Evolutionary conservation across 2,113 vertebrate genomes (phyloP), one percentile per base, ranked within the genome.

Genomic region (Tyto alba): DNA sequence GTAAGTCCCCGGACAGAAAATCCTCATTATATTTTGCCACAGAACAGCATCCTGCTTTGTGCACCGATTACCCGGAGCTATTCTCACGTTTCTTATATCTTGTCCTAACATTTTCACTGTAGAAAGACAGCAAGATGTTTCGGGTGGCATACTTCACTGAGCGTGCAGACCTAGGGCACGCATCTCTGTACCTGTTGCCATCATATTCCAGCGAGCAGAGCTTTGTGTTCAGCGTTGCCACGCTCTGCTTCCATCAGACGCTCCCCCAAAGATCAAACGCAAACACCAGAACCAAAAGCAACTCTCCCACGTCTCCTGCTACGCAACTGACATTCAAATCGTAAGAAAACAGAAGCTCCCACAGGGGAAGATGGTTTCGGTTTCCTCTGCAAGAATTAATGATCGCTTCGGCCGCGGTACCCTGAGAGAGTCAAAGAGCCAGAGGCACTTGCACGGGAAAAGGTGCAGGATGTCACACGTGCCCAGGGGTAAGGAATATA

Each of bases 341-440:
- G 53, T 0, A 38, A 56, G 66, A 74, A 71, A 63, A 77, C 1
- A 80, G 43, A 77, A 89, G 38, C 36, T 86, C 43, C 52, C 68
- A 84, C 25, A 53, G 64, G 45, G 67, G 32, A 94, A 84, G 43
- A 57, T 20, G 71, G 57, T 88, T 96, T 91, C 85, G 83, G 45
- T 91, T 90, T 88, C 30, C 23, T 84, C 90, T 86, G 26, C 76
- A 84, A 90, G 48, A 64, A 53, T 9, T 63, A 90, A 40, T 81
- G 86, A 68, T 75, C 95, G 48, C 79, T 96, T 96, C 89, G 93
- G 79, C 79, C 76, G n/a, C 76, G 40, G n/a, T 18, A 56, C 48
- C 32, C 47, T 23, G 12, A 26, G n/a, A 85, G 48, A 64, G 48
- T 60, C 20, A 10, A 68, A 53, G 60, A 75, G 64, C 56, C 79